These are phyloP conservation scores for Babyrousa celebensis DNA, from an alignment of 2,797 vertebrate genomes.

Conservation along the genomic window DNA sequence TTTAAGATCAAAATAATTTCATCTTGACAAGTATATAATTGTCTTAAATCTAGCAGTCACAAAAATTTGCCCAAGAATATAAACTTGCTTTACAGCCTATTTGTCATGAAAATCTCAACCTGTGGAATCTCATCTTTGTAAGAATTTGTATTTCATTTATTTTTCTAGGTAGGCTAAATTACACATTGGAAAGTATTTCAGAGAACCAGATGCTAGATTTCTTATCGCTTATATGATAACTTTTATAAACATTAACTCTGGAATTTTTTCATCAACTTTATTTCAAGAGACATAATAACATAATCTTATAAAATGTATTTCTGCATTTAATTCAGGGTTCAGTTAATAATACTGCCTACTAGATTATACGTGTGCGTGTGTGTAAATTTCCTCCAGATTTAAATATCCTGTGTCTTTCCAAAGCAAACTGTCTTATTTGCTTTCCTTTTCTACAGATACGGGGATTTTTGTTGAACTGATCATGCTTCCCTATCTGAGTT, in stretches of 20 bases:
- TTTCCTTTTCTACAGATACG: neutral
- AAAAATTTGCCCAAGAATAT: slow-evolving; percentile 9
- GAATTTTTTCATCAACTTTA: neutral
- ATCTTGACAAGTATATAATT: neutral
- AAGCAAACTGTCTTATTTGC: neutral
- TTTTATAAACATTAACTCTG: slow-evolving; percentile 40
- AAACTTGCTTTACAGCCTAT: neutral
- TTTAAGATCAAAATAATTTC: neutral
- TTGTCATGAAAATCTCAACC: neutral
- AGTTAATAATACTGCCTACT: neutral
- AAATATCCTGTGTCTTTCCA: neutral
- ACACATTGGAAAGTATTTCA: slow-evolving; percentile 20
- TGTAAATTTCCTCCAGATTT: slow-evolving; percentile 23
- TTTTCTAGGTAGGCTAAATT: slow-evolving; percentile 45
- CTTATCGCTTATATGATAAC: neutral
- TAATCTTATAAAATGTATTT: slow-evolving; percentile 29
- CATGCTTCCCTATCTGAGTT: neutral
- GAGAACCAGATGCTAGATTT: neutral
- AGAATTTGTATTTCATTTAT: neutral
- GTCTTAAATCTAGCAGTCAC: neutral
- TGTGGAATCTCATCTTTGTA: neutral
- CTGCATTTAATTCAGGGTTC: neutral
- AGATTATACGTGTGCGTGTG: neutral
- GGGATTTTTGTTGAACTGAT: neutral
- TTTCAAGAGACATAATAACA: neutral